Evolutionary conservation across 2,888 invertebrate genomes (phyloP).

Genomic region (Oxycera nigricornis): DNA sequence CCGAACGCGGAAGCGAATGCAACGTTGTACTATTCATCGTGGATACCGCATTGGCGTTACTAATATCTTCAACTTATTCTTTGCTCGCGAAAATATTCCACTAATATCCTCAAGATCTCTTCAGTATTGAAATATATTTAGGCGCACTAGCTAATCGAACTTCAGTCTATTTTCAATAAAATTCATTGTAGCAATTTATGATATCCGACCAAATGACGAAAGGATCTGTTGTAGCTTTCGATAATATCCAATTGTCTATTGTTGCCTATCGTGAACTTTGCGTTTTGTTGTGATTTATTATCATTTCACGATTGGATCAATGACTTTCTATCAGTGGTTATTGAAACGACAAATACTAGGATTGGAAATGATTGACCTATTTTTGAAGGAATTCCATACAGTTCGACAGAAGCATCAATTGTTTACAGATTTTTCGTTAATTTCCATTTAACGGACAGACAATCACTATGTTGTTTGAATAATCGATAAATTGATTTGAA

Average conservation of each 20-base stretch:
- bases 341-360: not conserved
- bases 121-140: too few relatives aligned
- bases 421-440: not conserved
- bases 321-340: not conserved
- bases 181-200: not conserved
- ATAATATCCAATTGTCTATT: not conserved
- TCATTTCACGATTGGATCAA: not conserved
- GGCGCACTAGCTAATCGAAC: not conserved
- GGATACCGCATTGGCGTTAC: constrained; percentile 38
- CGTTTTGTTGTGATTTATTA: not conserved
- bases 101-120: too few relatives aligned
- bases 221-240: not conserved
- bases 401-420: not conserved
- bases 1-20: constrained; percentile 37
- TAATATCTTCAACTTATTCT: constrained; percentile 14
- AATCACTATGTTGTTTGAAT: not conserved
- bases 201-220: not conserved
- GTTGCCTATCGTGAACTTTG: not conserved
- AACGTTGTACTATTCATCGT: constrained; percentile 43
- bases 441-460: not conserved
- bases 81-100: too few relatives aligned
- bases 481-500: not conserved
- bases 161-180: not conserved
- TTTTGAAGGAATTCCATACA: not conserved
- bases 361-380: constrained; percentile 6